These are phyloP conservation scores for Avahi laniger DNA, from an alignment of 2,797 vertebrate species.

Conservation along the genomic window DNA sequence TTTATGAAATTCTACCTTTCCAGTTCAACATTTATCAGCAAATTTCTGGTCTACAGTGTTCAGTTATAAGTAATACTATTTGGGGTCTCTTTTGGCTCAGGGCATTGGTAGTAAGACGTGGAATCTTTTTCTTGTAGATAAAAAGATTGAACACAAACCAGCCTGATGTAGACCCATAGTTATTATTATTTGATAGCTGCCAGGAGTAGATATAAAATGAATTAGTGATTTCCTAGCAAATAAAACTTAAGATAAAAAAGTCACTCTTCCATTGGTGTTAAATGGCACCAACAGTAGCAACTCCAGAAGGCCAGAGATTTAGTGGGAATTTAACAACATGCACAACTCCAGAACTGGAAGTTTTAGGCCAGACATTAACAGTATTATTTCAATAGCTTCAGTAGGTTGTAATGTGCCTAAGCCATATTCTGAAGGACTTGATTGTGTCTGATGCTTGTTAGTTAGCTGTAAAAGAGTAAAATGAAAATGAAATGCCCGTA, in stretches of 20 bases:
- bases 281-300: neutral
- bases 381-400: neutral
- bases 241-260: constrained; percentile 10
- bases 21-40: constrained; percentile 68
- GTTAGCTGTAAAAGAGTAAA: neutral
- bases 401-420: neutral
- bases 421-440: neutral
- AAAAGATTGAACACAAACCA: constrained; percentile 39
- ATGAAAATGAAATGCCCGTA: neutral
- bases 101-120: neutral
- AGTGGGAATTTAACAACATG: neutral
- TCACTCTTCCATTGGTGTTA: neutral
- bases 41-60: constrained; percentile 50
- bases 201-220: constrained; percentile 28
- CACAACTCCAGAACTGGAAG: neutral
- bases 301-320: neutral
- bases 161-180: neutral
- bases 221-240: constrained; percentile 22
- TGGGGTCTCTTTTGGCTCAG: constrained; percentile 4
- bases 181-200: constrained; percentile 39
- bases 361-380: neutral
- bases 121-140: constrained; percentile 23
- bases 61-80: neutral
- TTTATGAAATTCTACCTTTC: constrained; percentile 75
- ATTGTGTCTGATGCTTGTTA: neutral